phyloP scores from a whole-genome alignment of 2,797 vertebrate genomes.

The Fistularia commersonii region DNA sequence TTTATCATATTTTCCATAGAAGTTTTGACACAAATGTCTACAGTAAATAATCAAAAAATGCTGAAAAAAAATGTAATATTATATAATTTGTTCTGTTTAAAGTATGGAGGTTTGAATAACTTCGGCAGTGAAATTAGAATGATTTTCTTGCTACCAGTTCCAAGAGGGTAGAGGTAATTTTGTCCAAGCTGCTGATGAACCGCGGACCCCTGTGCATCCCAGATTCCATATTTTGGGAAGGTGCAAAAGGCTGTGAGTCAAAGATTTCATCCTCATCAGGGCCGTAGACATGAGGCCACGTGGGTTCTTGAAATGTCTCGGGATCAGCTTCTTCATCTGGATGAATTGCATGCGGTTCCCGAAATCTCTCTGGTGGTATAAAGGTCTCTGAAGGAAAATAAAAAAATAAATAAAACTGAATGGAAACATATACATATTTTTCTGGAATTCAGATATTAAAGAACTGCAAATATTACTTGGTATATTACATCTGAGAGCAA shows the following conservation, averaged over 20 bases:
- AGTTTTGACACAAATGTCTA: slow-evolving; percentile 6
- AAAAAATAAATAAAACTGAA: slow-evolving; percentile 3
- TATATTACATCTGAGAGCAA: too few relatives aligned
- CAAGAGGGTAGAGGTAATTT: slow-evolving; percentile 69
- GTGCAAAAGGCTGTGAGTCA: slow-evolving; percentile 35
- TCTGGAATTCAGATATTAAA: too few relatives aligned
- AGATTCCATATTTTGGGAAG: slow-evolving; percentile 28
- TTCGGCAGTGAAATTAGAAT: background rate
- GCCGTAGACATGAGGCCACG: slow-evolving; percentile 19
- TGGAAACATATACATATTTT: background rate
- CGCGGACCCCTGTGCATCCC: slow-evolving; percentile 21
- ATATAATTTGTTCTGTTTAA: background rate
- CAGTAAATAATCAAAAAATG: background rate
- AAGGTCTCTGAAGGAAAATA: slow-evolving; percentile 39
- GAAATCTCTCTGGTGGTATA: slow-evolving; percentile 9
- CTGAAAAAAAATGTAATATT: background rate
- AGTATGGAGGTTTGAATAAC: background rate
- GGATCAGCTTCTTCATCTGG: slow-evolving; percentile 31
- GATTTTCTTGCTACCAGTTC: slow-evolving; percentile 70
- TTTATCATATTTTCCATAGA: background rate
- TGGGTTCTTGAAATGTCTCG: slow-evolving; percentile 43
- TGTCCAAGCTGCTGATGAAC: slow-evolving; percentile 62
- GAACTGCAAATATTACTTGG: too few relatives aligned
- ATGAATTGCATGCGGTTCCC: slow-evolving; percentile 1
- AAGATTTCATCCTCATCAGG: slow-evolving; percentile 27